phyloP scores from a whole-genome alignment of 2,888 invertebrate species.

The Tenodera sinensis region DNA sequence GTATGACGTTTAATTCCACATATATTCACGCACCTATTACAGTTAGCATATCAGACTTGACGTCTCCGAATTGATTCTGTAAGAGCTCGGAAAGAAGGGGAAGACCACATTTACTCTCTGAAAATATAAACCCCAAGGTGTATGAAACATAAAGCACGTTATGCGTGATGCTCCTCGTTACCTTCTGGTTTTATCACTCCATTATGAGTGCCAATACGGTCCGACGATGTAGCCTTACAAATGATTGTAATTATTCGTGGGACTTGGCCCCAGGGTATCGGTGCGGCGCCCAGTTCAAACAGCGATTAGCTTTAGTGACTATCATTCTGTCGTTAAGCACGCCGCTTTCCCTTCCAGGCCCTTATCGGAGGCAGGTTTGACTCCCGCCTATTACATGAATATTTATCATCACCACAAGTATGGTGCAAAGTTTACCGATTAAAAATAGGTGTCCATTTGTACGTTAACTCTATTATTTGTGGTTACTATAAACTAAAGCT shows the following conservation, averaged over 20 bases:
- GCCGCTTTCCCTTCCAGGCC: not conserved
- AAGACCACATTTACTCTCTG: too few relatives aligned
- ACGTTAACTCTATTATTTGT: too few relatives aligned
- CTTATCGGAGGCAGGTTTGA: slow-evolving; percentile 9
- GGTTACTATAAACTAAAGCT: too few relatives aligned
- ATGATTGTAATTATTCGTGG: not conserved
- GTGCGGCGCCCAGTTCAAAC: not conserved
- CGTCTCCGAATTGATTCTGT: too few relatives aligned
- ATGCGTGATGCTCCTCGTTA: not conserved
- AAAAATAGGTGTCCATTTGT: not conserved
- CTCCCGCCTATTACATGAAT: slow-evolving; percentile 1
- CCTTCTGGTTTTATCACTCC: not conserved
- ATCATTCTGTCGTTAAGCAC: not conserved
- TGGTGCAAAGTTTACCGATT: not conserved
- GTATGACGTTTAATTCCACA: too few relatives aligned
- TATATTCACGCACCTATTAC: too few relatives aligned
- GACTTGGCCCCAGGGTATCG: not conserved
- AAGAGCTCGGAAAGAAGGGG: too few relatives aligned
- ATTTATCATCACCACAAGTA: not conserved
- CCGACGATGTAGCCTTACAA: not conserved
- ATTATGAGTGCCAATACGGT: not conserved
- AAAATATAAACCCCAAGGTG: not conserved
- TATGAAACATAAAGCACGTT: not conserved
- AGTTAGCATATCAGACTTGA: too few relatives aligned
- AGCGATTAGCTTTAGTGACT: not conserved